These are phyloP conservation scores for Acanthochromis polyacanthus DNA, from an alignment of 2,113 vertebrate species.

Conservation along the genomic window DNA sequence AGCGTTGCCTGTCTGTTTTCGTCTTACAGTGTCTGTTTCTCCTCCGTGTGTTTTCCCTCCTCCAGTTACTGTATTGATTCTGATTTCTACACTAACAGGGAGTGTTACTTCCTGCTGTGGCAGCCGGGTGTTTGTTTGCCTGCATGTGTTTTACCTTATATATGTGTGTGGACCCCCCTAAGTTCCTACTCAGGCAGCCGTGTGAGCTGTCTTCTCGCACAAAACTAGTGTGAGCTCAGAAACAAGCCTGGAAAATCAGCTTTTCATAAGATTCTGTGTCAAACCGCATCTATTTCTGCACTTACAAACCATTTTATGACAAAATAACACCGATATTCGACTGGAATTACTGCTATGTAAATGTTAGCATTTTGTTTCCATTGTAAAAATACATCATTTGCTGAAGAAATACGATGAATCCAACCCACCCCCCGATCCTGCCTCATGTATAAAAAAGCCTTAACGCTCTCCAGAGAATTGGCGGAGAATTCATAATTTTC, in stretches of 20 bases:
- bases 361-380: conserved; percentile 24
- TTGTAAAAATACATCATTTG: conserved; percentile 27
- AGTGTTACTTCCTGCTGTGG: conserved; percentile 48
- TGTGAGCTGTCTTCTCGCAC: no score
- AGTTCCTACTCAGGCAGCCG: no score
- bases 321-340: background rate
- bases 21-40: background rate
- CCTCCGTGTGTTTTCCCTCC: conserved; percentile 56
- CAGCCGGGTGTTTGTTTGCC: conserved; percentile 50
- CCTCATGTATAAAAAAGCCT: conserved; percentile 67
- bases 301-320: background rate
- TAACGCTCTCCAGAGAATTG: conserved; percentile 56
- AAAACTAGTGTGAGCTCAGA: background rate
- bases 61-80: conserved; percentile 68
- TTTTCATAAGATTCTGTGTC: background rate
- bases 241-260: background rate
- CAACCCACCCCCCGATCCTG: background rate
- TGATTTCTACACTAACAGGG: conserved; percentile 38
- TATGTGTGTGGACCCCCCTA: conserved; percentile 22
- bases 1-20: conserved; percentile 23
- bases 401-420: conserved; percentile 29
- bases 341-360: conserved; percentile 12
- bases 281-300: background rate
- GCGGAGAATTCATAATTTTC: conserved; percentile 65
- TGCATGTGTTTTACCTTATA: conserved; percentile 31